Conservation (phyloP, 1,140 invertebrate genomes). For the Neodiprion lecontei region DNA sequence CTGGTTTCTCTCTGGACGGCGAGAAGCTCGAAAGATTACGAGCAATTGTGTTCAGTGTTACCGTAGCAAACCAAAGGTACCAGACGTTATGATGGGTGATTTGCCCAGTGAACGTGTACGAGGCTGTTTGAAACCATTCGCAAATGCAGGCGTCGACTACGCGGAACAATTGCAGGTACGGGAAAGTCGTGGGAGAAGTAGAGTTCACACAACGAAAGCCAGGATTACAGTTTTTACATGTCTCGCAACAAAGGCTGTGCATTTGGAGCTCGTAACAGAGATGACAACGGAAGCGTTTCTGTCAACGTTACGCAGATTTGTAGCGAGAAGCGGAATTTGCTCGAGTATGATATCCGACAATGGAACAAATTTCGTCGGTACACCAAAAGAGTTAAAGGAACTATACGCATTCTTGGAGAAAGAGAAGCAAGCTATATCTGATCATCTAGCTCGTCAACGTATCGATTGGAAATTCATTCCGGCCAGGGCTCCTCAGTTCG, state of each 20-base stretch:
- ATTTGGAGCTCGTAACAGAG: constrained; percentile 43
- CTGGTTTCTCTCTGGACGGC: constrained; percentile 42
- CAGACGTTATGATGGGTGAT: constrained; percentile 44
- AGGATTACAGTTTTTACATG: constrained; percentile 9
- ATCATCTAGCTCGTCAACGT: too few species aligned
- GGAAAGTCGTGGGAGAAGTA: too few species aligned
- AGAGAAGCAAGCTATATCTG: too few species aligned
- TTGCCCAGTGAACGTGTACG: constrained; percentile 26
- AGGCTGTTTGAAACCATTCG: too few species aligned
- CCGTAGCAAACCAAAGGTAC: constrained; percentile 31
- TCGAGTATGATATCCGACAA: constrained; percentile 40
- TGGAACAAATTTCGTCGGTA: constrained; percentile 45
- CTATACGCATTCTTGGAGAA: too few species aligned
- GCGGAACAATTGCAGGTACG: too few species aligned
- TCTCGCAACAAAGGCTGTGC: constrained; percentile 39
- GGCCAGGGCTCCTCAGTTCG: too few species aligned
- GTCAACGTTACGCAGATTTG: constrained; percentile 45
- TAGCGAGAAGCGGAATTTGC: constrained; percentile 33
- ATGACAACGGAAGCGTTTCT: constrained; percentile 45
- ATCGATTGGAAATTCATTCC: too few species aligned
- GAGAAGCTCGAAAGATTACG: constrained; percentile 30
- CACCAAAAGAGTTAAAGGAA: background rate
- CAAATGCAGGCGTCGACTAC: too few species aligned
- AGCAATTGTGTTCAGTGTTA: constrained; percentile 46
- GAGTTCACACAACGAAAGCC: too few species aligned